Conservation (phyloP, 2,113 vertebrate genomes). For the Lycaon pictus region DNA sequence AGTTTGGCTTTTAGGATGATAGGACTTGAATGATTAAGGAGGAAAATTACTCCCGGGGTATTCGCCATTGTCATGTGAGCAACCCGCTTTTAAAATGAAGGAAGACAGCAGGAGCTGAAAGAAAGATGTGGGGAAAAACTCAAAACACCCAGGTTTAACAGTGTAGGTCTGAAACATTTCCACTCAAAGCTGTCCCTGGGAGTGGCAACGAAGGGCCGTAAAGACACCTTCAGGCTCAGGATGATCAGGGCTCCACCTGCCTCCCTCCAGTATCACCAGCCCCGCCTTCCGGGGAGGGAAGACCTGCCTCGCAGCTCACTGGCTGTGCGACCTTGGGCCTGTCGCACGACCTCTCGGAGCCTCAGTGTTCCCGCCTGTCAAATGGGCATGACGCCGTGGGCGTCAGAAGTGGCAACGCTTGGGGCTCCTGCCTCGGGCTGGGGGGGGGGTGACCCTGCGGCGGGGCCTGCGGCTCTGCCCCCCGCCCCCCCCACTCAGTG, state of each 20-base stretch:
- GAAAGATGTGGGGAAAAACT: slow-evolving; percentile 46
- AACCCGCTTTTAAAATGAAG: slow-evolving; percentile 65
- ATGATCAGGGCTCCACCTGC: neutral
- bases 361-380: neutral
- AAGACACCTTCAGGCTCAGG: slow-evolving; percentile 41
- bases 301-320: neutral
- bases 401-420: too few relatives aligned
- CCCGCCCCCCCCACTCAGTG: too few relatives aligned
- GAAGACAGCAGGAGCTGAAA: slow-evolving; percentile 51
- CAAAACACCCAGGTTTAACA: slow-evolving; percentile 46
- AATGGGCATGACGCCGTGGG: neutral
- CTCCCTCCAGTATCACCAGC: neutral
- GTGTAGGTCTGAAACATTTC: slow-evolving; percentile 57
- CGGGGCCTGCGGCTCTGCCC: too few relatives aligned
- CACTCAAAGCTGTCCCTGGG: neutral
- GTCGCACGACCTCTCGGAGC: neutral
- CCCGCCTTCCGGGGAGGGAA: neutral
- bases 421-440: too few relatives aligned
- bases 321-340: slow-evolving; percentile 29
- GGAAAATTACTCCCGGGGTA: slow-evolving; percentile 76
- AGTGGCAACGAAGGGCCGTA: slow-evolving; percentile 29
- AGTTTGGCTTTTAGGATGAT: slow-evolving; percentile 77
- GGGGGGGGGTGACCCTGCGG: too few relatives aligned
- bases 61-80: slow-evolving; percentile 70
- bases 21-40: slow-evolving; percentile 78